A percentile compares a stretch with the other conserved stretches of the same genome.
Evolutionary conservation across 2,797 vertebrate species (phyloP).

Genomic region (Pelobates cultripes): DNA sequence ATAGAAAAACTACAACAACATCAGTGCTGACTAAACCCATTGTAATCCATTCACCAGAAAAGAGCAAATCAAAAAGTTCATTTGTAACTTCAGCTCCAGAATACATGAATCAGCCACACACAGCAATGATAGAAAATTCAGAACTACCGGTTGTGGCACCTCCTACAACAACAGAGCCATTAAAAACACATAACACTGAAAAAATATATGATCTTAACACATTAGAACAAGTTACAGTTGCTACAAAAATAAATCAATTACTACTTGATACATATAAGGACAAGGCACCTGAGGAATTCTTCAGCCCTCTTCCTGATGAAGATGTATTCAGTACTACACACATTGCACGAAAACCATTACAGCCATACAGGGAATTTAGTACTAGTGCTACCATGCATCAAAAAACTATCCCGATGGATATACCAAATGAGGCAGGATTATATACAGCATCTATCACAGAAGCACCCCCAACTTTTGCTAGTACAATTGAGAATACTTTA

Average conservation of each 20-base stretch:
- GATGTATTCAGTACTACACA: background rate
- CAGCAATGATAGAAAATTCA: conserved; percentile 36
- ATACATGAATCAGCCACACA: background rate
- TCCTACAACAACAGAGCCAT: background rate
- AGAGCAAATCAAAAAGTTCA: background rate
- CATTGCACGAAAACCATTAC: background rate
- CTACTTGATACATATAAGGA: background rate
- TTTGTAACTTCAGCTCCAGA: conserved; percentile 46
- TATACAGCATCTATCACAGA: background rate
- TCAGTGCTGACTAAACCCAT: background rate
- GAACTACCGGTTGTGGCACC: conserved; percentile 23
- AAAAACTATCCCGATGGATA: background rate
- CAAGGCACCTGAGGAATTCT: background rate
- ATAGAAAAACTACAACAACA: background rate
- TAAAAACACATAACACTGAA: background rate
- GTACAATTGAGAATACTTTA: background rate
- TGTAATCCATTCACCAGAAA: background rate
- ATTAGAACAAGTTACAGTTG: background rate
- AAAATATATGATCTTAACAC: background rate
- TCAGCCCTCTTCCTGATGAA: background rate
- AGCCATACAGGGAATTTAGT: background rate
- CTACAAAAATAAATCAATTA: background rate
- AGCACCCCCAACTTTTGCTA: background rate
- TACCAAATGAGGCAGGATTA: background rate
- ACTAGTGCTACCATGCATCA: background rate